These are phyloP conservation scores for Hyperoplus lanceolatus DNA, from an alignment of 2,797 vertebrate genomes.

Conservation along the genomic window DNA sequence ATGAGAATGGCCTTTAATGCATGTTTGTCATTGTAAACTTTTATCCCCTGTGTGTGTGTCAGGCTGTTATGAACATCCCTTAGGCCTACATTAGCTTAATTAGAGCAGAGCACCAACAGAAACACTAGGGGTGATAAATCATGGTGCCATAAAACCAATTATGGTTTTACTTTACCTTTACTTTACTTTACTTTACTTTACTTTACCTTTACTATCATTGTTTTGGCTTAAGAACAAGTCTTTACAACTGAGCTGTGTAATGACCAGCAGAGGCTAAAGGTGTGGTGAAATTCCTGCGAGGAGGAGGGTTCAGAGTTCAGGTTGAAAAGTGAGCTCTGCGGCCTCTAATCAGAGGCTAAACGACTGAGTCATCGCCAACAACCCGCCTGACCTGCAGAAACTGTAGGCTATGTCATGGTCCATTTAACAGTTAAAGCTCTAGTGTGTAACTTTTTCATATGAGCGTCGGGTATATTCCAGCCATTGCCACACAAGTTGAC, in stretches of 20 bases:
- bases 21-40: neutral
- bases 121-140: slow-evolving; percentile 17
- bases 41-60: neutral
- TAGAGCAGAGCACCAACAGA: neutral
- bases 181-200: no score
- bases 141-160: neutral
- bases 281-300: slow-evolving; percentile 54
- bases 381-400: neutral
- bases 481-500: no score
- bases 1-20: neutral
- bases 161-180: no score
- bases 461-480: no score
- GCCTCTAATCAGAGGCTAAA: slow-evolving; percentile 20
- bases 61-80: neutral
- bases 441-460: no score
- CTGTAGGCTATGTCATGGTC: neutral
- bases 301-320: slow-evolving; percentile 57
- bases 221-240: neutral
- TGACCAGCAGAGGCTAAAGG: slow-evolving; percentile 35
- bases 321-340: slow-evolving; percentile 24
- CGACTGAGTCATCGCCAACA: slow-evolving; percentile 6
- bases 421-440: neutral
- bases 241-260: slow-evolving; percentile 22
- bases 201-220: neutral
- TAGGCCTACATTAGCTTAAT: neutral